A percentile compares a stretch with the other conserved stretches of the same genome.
These are phyloP conservation scores for Ptychochromis oligacanthus DNA, from an alignment of 2,113 vertebrate species.

Conservation along the genomic window DNA sequence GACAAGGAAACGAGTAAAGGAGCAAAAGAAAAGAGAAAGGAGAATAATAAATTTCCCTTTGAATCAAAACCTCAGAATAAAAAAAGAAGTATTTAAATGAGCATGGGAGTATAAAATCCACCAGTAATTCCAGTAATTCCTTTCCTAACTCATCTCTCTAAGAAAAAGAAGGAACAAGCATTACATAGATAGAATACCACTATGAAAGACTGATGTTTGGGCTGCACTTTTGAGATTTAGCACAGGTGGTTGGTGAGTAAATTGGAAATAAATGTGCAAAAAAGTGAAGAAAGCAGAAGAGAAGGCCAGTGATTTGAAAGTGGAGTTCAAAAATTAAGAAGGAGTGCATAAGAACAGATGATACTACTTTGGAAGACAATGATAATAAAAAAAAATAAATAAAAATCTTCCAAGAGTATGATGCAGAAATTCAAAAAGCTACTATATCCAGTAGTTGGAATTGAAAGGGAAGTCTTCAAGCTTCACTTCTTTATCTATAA, in stretches of 20 bases:
- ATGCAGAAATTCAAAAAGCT: background rate
- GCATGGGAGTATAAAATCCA: background rate
- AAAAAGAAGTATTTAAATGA: background rate
- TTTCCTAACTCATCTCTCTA: background rate
- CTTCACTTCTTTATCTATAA: too few relatives aligned
- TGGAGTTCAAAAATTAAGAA: slow-evolving; percentile 7
- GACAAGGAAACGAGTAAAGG: background rate
- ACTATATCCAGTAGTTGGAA: background rate
- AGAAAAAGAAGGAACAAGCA: background rate
- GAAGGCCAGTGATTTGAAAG: slow-evolving; percentile 9
- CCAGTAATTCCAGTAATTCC: background rate
- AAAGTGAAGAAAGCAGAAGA: slow-evolving; percentile 5
- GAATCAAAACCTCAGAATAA: slow-evolving; percentile 12
- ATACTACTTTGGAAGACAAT: background rate
- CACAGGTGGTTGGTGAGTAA: slow-evolving; percentile 23
- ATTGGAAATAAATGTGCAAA: slow-evolving; percentile 32
- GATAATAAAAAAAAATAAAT: too few relatives aligned
- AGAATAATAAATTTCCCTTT: slow-evolving; percentile 8
- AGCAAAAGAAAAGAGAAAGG: background rate
- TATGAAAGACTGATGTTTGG: slow-evolving; percentile 21
- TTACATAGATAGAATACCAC: slow-evolving; percentile 24
- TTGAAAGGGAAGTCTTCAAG: background rate
- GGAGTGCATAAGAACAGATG: background rate
- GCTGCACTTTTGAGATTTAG: slow-evolving; percentile 22
- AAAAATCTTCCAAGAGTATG: background rate